A percentile compares a stretch with the other conserved stretches of the same genome.
These are phyloP conservation scores for Harlomillsia oculata DNA, from an alignment of 1,140 invertebrate genomes.

Conservation along the genomic window DNA sequence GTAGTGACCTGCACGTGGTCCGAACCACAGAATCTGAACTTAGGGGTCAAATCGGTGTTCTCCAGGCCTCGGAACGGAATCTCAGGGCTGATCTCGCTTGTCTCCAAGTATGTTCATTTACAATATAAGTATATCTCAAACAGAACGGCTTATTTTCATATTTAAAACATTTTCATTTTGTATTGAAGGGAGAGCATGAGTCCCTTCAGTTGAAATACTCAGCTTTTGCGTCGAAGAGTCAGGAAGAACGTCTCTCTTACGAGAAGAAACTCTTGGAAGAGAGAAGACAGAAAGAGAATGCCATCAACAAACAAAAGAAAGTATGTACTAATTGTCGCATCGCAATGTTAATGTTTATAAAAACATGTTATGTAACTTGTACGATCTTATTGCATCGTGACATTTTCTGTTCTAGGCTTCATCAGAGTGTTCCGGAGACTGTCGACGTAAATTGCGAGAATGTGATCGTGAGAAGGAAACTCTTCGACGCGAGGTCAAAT, in stretches of 20 bases:
- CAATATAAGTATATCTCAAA: background rate
- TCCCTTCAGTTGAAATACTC: conserved; percentile 35
- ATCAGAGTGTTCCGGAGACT: conserved; percentile 33
- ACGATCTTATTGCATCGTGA: background rate
- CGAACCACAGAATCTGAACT: conserved; percentile 74
- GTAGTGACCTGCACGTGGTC: conserved; percentile 63
- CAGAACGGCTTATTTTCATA: background rate
- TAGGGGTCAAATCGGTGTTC: conserved; percentile 60
- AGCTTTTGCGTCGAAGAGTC: conserved; percentile 33
- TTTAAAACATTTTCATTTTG: conserved; percentile 3
- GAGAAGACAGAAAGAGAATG: conserved; percentile 29
- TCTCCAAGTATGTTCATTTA: conserved; percentile 53
- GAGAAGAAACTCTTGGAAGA: conserved; percentile 33
- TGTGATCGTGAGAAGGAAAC: conserved; percentile 32
- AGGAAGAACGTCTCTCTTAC: conserved; percentile 32
- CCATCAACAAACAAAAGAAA: conserved; percentile 34
- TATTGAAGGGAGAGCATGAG: conserved; percentile 42
- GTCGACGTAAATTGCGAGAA: conserved; percentile 29
- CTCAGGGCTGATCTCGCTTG: conserved; percentile 62
- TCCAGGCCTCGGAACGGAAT: conserved; percentile 58
- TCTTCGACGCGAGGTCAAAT: conserved; percentile 28
- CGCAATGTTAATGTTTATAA: too few relatives aligned
- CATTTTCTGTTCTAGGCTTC: conserved; percentile 19
- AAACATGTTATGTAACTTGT: background rate
- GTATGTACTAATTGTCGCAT: conserved; percentile 13